These are phyloP conservation scores for Crocodylus rhombifer DNA, from an alignment of 2,797 vertebrate species.

Conservation along the genomic window DNA sequence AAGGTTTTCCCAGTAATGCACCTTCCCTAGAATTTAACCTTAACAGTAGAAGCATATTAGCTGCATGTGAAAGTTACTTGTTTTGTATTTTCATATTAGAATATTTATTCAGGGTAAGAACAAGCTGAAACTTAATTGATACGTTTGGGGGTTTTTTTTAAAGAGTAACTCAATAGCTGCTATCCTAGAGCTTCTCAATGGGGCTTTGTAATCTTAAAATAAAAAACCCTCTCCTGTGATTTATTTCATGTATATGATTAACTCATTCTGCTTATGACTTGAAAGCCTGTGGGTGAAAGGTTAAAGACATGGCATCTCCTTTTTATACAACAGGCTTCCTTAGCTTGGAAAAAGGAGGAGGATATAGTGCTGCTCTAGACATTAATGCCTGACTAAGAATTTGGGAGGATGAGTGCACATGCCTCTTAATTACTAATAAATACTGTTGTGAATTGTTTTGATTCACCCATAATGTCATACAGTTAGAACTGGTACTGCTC, in stretches of 20 bases:
- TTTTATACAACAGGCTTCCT: conserved; percentile 77
- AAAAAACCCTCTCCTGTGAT: neutral
- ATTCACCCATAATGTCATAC: neutral
- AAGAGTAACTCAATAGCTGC: neutral
- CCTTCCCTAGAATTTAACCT: neutral
- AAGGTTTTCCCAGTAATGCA: too few relatives aligned
- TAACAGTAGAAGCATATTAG: neutral
- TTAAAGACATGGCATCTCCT: conserved; percentile 81
- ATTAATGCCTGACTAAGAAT: conserved; percentile 74
- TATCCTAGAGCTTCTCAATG: neutral
- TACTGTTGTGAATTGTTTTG: neutral
- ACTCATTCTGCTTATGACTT: conserved; percentile 6
- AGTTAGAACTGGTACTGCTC: neutral
- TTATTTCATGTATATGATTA: conserved; percentile 15
- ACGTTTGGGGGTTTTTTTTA: neutral
- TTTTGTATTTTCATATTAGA: too few relatives aligned
- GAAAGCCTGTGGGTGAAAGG: conserved; percentile 75
- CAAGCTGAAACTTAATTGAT: neutral
- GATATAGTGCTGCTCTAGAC: conserved; percentile 66
- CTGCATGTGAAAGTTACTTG: neutral
- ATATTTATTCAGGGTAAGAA: too few relatives aligned
- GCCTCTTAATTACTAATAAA: neutral
- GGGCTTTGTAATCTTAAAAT: neutral
- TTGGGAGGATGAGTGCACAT: neutral
- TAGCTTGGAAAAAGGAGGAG: conserved; percentile 49